Evolutionary conservation across 2,888 invertebrate species (phyloP).

Genomic region (Cerceris ruficornis): DNA sequence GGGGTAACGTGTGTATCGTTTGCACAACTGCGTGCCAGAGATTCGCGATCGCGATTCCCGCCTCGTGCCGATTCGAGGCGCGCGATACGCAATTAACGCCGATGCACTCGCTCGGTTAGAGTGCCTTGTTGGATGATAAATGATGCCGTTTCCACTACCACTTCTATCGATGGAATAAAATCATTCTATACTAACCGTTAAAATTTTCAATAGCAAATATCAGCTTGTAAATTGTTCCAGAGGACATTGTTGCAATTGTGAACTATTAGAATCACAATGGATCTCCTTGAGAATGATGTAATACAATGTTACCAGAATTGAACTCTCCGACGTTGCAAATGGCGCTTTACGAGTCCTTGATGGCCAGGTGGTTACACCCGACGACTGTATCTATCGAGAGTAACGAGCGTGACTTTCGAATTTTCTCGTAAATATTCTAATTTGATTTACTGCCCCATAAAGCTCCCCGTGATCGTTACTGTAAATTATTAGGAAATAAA

Average conservation of each 20-base stretch:
- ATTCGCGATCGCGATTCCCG: not conserved
- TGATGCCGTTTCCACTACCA: no score
- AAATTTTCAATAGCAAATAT: no score
- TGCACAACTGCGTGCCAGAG: slow-evolving; percentile 12
- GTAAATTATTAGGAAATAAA: slow-evolving; percentile 57
- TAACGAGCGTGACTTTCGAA: slow-evolving; percentile 51
- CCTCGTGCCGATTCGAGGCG: not conserved
- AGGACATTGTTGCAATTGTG: no score
- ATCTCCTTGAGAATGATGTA: no score
- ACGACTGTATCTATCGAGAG: slow-evolving; percentile 41
- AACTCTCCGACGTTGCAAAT: not conserved
- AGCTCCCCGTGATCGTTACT: slow-evolving; percentile 51
- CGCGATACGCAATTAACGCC: not conserved
- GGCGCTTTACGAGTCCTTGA: not conserved
- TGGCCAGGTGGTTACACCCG: not conserved
- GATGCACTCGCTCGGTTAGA: no score
- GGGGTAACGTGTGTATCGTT: slow-evolving; percentile 14
- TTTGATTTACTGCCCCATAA: slow-evolving; percentile 59
- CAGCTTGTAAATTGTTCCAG: no score
- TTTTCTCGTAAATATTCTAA: slow-evolving; percentile 53
- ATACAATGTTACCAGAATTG: not conserved
- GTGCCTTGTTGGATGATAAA: no score
- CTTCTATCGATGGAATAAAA: no score
- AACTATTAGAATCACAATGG: no score
- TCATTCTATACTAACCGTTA: no score